phyloP scores from a whole-genome alignment of 92 coral and sea anemone species.

The Blastomussa wellsi region DNA sequence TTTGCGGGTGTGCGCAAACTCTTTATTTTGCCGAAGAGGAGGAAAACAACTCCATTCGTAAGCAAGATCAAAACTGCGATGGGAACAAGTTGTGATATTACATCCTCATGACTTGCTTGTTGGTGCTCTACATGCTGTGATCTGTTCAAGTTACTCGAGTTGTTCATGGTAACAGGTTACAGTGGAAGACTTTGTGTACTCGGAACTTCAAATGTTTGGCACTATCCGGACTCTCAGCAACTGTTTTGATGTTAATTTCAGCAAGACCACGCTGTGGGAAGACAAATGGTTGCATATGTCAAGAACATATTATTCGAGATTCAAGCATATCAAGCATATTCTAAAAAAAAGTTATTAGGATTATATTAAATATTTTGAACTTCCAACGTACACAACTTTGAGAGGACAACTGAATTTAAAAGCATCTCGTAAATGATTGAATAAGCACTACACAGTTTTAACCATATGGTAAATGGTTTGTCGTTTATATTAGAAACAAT shows the following conservation, averaged over 20 bases:
- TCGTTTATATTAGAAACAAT: background rate
- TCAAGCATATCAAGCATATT: background rate
- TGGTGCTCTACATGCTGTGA: background rate
- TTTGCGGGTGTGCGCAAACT: slow-evolving; percentile 37
- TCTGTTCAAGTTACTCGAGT: background rate
- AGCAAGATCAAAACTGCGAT: slow-evolving; percentile 25
- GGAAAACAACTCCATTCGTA: slow-evolving; percentile 21
- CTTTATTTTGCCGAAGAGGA: slow-evolving; percentile 9
- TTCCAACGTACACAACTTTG: background rate
- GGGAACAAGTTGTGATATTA: slow-evolving; percentile 20
- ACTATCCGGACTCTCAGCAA: background rate
- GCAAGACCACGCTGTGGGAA: background rate
- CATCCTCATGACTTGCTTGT: no score
- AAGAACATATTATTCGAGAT: background rate
- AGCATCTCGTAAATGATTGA: background rate
- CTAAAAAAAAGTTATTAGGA: no score
- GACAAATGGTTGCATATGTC: background rate
- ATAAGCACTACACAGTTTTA: no score
- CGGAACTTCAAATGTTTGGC: background rate
- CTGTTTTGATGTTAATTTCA: background rate
- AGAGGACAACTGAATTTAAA: background rate
- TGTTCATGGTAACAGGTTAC: slow-evolving; percentile 5
- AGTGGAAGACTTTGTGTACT: background rate
- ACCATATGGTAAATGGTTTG: background rate
- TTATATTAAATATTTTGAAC: background rate